These are phyloP conservation scores for Drosophila asahinai DNA, from an alignment of 1,140 invertebrate species.

Conservation along the genomic window DNA sequence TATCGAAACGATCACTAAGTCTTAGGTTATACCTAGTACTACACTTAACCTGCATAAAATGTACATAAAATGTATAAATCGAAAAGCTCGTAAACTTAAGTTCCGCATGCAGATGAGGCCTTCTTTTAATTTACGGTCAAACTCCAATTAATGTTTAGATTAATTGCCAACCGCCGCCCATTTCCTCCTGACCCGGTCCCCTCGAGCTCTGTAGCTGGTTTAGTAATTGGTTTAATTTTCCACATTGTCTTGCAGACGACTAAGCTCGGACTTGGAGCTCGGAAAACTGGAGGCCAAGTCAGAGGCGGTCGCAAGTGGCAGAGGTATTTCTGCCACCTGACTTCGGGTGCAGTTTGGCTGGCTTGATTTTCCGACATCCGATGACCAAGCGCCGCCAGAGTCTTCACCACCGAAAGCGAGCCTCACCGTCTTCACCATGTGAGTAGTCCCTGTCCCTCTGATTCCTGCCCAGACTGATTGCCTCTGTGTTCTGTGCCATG, in stretches of 20 bases:
- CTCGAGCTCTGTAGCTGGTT: background rate
- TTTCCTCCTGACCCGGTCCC: conserved; percentile 3
- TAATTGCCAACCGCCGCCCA: conserved; percentile 5
- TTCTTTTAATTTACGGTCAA: background rate
- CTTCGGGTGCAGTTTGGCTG: background rate
- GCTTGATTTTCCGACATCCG: background rate
- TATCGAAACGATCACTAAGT: too few relatives aligned
- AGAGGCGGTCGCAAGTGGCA: background rate
- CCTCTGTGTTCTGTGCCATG: conserved; percentile 16
- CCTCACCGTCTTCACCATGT: conserved; percentile 61
- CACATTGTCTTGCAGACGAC: conserved; percentile 1
- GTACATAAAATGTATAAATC: background rate
- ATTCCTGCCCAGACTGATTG: background rate
- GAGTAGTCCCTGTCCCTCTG: conserved; percentile 6
- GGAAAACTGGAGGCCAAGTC: background rate
- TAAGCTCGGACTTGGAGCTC: background rate
- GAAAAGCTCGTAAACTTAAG: background rate
- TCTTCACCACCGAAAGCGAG: conserved; percentile 6
- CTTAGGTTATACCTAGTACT: too few relatives aligned
- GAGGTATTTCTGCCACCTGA: background rate
- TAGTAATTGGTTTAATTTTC: conserved; percentile 6
- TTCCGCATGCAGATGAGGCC: background rate
- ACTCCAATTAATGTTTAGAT: background rate
- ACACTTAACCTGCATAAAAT: background rate
- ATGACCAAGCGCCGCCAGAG: background rate